Evolutionary conservation across 2,888 invertebrate genomes (phyloP), one percentile per base, ranked within the genome.

Genomic region (Nudaria mundana): DNA sequence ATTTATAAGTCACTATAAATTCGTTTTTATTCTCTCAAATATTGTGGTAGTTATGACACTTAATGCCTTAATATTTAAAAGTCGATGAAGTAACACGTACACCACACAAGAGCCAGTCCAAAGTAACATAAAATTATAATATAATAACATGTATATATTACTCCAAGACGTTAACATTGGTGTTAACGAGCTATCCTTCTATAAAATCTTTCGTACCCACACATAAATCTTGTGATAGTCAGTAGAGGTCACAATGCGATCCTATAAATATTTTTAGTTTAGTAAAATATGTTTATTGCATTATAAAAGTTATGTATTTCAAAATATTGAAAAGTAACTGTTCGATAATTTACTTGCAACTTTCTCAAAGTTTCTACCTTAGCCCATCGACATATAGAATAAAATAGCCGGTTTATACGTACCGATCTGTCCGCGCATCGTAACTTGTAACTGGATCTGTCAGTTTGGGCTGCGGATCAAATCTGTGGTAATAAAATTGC

Each of bases 111-210:
- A 57, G 14, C 47, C 48, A 50, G 51, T 41, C 56, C n/a, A 54
- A 55, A 58, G 52, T 52, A 25, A 26, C 38, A 31, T n/a, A n/a
- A n/a, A n/a, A n/a, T n/a, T n/a, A n/a, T n/a, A n/a, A n/a, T n/a
- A n/a, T n/a, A n/a, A 47, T 48, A 53, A 46, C 63, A 55, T 58
- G 73, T 67, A 81, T 81, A 85, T 85, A 78, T 84, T 75, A 83
- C 70, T 59, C 52, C 51, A 47, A 49, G 78, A 81, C 82, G 59
- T 82, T 84, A 76, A 88, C 86, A 81, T 64, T 68, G 71, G 87
- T 83, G 87, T 86, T 88, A 88, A 88, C 86, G 86, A 88, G 79
- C 56, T 61, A 64, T 59, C 69, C 76, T 70, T 59, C 80, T 70
- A 84, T 84, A 86, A 86, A 87, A 77, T 43, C 69, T 76, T 74